Conservation (phyloP, 1,140 invertebrate genomes). For the Paraescarpia echinospica region DNA sequence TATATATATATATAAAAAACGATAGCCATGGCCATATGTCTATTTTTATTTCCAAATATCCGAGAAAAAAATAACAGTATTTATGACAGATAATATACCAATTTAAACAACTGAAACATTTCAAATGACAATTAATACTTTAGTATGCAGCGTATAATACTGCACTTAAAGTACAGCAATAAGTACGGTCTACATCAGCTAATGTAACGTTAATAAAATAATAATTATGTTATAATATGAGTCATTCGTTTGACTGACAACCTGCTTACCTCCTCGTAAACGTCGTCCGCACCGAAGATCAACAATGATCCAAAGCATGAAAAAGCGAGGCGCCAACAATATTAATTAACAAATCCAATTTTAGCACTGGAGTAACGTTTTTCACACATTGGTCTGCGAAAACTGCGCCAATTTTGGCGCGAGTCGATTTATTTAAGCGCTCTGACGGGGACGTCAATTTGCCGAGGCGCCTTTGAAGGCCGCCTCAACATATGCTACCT, state of each 20-base stretch:
- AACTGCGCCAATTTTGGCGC: conserved; percentile 3
- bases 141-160: neutral
- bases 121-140: neutral
- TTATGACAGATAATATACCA: neutral
- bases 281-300: neutral
- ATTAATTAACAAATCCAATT: neutral
- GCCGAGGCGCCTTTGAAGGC: neutral
- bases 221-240: neutral
- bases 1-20: neutral
- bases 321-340: neutral
- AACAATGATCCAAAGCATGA: neutral
- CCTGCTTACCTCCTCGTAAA: neutral
- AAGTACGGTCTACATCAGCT: neutral
- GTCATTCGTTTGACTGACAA: neutral
- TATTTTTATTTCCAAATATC: neutral
- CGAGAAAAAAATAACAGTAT: no score
- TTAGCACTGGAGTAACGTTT: neutral
- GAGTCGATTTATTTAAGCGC: neutral
- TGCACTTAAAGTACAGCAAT: no score
- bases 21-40: no score
- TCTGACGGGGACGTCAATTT: neutral
- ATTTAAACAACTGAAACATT: neutral
- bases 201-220: neutral
- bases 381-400: neutral
- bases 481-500: neutral